phyloP scores from a whole-genome alignment of 2,113 vertebrate genomes.

The Coracopsis vasa region DNA sequence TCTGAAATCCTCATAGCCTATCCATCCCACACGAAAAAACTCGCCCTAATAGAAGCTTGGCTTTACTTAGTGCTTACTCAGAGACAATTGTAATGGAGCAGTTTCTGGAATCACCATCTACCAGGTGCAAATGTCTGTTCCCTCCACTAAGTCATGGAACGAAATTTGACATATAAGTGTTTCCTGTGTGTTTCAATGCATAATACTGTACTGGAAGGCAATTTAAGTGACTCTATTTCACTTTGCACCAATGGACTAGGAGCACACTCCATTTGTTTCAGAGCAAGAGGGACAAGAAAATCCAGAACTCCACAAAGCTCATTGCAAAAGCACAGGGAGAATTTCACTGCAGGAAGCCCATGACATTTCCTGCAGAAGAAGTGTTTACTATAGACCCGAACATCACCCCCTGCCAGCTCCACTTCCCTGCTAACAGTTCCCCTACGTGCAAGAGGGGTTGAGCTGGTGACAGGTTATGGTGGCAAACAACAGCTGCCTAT shows the following conservation, averaged over 20 bases:
- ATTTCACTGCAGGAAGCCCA: neutral
- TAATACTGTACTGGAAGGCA: neutral
- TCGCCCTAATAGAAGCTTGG: neutral
- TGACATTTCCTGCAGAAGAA: neutral
- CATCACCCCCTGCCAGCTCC: neutral
- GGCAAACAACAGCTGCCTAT: neutral
- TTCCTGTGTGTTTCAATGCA: neutral
- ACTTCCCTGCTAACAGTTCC: neutral
- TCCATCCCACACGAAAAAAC: neutral
- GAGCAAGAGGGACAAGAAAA: neutral
- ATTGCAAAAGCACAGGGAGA: neutral
- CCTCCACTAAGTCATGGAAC: neutral
- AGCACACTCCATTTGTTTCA: neutral
- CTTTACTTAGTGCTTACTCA: neutral
- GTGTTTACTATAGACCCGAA: neutral
- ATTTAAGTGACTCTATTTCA: neutral
- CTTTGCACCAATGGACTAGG: neutral
- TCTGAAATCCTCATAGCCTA: neutral
- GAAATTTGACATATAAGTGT: neutral
- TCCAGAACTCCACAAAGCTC: neutral
- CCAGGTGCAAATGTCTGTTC: neutral
- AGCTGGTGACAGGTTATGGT: neutral
- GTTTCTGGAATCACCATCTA: neutral
- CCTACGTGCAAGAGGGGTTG: rapidly evolving
- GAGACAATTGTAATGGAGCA: neutral